Evolutionary conservation across 1,140 invertebrate genomes (phyloP).

Genomic region (Drosophila chauvacae): DNA sequence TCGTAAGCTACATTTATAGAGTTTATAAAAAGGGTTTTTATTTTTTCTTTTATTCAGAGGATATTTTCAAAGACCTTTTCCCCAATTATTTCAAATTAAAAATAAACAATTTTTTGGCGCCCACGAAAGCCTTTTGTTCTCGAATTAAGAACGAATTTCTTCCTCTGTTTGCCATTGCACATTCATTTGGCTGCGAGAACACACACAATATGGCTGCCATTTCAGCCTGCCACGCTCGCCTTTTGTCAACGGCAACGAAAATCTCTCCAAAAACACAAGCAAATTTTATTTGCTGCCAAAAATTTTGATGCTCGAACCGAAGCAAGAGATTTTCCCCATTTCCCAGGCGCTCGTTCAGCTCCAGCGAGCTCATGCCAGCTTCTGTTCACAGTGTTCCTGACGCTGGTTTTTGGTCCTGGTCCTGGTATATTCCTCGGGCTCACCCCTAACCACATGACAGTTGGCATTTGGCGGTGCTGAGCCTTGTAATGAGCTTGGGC

Average conservation of each 20-base stretch:
- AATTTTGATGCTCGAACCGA: conserved; percentile 50
- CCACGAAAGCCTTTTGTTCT: neutral
- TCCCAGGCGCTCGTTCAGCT: conserved; percentile 4
- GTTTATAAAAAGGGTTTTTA: no score
- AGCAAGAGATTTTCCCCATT: conserved; percentile 30
- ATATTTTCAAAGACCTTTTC: neutral
- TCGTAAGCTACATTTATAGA: no score
- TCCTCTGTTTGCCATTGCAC: conserved; percentile 21
- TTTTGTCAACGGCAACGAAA: conserved; percentile 67
- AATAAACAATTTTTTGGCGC: neutral
- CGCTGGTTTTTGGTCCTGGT: conserved; percentile 29
- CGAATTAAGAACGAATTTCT: conserved; percentile 12
- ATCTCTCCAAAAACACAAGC: conserved; percentile 58
- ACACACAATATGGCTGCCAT: conserved; percentile 36
- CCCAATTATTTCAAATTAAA: neutral
- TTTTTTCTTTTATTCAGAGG: no score
- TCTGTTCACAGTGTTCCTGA: conserved; percentile 8
- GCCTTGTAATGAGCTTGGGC: conserved; percentile 63
- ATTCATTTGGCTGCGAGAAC: conserved; percentile 33
- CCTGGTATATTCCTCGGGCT: conserved; percentile 10
- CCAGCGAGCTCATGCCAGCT: conserved; percentile 5
- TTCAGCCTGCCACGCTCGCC: conserved; percentile 19
- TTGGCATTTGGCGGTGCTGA: conserved; percentile 69
- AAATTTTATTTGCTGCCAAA: conserved; percentile 77
- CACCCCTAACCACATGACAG: conserved; percentile 53